Base-by-base conservation (phyloP, 2,797 vertebrate genomes). In the Philypnodon macrostomus region DNA sequence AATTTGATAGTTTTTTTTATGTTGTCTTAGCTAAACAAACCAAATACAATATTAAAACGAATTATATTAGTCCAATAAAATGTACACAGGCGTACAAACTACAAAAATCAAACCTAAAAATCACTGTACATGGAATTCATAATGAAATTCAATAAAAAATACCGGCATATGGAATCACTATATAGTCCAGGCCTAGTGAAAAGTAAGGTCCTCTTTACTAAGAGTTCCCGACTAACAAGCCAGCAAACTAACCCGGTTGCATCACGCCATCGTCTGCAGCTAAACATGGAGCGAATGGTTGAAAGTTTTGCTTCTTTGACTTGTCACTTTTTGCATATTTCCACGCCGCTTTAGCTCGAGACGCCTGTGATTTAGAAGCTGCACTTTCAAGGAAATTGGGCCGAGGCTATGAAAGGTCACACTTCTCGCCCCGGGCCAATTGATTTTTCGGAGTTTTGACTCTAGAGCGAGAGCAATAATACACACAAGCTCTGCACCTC, bases 301-400 rank as follows among this genome's bases (percentile, higher is more conserved):
- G 48, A 63, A 81, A 67, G 58, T 82, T 70, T 79, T 58, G 42
- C 74, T 79, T 73, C 69, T 72, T 18, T 61, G 80, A 81, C 58
- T 52, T 70, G 65, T 82, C 71, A 39, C 72, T 75, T 80, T 82
- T 77, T 77, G 72, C 83, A 81, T 84, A 86, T 81, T 81, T 83
- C 79, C 76, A 87, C 62, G 70, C 66, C 64, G 70, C 76, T 81
- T 79, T 77, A 68, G 70, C 66, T 51, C 54, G n/a, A 61, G 49
- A 70, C 68, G 81, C 75, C 80, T 83, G 77, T 83, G 79, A 85
- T 86, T 86, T 84, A 79, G 68, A 66, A 74, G 73, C 67, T 71
- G 58, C 70, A 85, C 77, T 84, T 84, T 84, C 79, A 85, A 79
- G 79, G 73, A 80, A 85, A 85, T 85, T 85, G 85, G 68, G 70